Conservation (phyloP, 2,113 vertebrate genomes). For the Jacana jacana region DNA sequence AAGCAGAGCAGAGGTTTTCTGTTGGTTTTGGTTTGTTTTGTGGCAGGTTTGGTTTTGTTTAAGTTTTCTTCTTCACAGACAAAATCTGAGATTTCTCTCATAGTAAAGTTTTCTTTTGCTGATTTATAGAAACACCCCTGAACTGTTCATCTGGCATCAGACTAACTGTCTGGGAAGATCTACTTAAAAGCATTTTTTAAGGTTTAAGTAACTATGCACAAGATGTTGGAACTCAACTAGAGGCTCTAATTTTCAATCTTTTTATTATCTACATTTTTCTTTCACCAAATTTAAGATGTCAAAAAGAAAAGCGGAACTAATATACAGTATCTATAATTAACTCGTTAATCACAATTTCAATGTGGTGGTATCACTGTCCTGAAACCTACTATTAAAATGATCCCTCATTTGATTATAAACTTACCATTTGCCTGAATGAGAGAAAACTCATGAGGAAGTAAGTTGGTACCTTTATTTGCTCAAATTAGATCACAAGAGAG, state of each 20-base stretch:
- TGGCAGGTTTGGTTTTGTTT: fast-evolving
- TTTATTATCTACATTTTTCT: background rate
- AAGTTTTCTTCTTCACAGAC: background rate
- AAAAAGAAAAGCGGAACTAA: conserved; percentile 12
- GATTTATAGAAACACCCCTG: background rate
- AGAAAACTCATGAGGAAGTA: background rate
- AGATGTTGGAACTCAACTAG: background rate
- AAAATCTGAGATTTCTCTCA: background rate
- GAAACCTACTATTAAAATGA: conserved; percentile 5
- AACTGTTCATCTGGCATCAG: background rate
- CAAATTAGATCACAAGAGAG: background rate
- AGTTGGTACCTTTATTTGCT: background rate
- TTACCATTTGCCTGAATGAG: background rate
- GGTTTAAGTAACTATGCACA: background rate
- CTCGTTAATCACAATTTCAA: conserved; percentile 1
- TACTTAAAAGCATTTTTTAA: conserved; percentile 10
- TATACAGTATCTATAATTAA: conserved; percentile 36
- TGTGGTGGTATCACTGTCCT: background rate
- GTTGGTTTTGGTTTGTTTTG: background rate
- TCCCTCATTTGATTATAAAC: background rate
- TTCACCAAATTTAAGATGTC: conserved; percentile 32
- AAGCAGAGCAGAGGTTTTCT: background rate
- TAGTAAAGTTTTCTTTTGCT: background rate
- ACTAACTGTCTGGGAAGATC: background rate
- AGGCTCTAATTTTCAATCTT: conserved; percentile 11